phyloP scores from a whole-genome alignment of 64 coral and sea anemone genomes.

The Trachythela sp. region DNA sequence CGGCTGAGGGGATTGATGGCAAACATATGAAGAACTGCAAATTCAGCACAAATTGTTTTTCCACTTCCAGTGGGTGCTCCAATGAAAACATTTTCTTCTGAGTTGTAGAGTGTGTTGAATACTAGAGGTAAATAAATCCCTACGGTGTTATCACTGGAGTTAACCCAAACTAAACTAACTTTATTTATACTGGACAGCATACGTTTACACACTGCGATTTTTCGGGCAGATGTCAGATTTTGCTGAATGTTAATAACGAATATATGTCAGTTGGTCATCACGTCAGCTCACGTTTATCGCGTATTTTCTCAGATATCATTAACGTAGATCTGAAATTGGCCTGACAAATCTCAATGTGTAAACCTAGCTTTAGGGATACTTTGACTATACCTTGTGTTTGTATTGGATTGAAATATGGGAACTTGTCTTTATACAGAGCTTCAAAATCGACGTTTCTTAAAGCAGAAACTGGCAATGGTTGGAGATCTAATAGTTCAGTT shows the following conservation, averaged over 20 bases:
- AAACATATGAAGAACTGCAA: conserved; percentile 83
- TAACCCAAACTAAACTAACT: too few relatives aligned
- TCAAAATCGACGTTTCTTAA: conserved; percentile 93
- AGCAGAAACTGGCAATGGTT: conserved; percentile 90
- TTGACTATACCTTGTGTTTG: conserved; percentile 94
- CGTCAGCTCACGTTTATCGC: too few relatives aligned
- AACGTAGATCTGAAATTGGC: too few relatives aligned
- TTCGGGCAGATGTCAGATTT: too few relatives aligned
- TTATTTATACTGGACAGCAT: too few relatives aligned
- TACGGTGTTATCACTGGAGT: too few relatives aligned
- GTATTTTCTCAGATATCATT: too few relatives aligned
- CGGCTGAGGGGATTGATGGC: conserved; percentile 61
- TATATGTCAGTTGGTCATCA: too few relatives aligned
- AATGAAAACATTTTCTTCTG: conserved; percentile 96
- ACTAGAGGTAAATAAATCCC: conserved; percentile 44
- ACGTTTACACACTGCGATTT: too few relatives aligned
- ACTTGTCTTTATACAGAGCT: conserved; percentile 92
- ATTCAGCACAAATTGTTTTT: conserved; percentile 98
- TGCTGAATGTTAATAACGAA: too few relatives aligned
- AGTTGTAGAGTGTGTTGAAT: conserved; percentile 93
- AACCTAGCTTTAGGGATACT: too few relatives aligned
- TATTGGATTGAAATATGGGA: conserved; percentile 95
- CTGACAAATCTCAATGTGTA: too few relatives aligned
- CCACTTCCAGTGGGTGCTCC: conserved; percentile 97
- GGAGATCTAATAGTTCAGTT: conserved; percentile 84